Base-by-base conservation (phyloP, 2,888 invertebrate species). In the Pasiphila rectangulata region DNA sequence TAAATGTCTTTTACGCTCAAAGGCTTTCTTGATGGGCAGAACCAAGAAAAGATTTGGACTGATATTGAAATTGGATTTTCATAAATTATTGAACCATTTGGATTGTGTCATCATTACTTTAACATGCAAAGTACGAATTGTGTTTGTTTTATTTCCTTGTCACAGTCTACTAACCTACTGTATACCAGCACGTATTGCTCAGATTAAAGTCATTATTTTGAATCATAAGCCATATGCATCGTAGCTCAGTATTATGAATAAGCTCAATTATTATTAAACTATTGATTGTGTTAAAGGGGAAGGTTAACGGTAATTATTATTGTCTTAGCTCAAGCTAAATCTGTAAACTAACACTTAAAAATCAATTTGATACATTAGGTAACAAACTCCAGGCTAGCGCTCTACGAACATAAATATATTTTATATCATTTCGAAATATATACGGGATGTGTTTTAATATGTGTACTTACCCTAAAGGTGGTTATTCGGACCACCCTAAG, bases 341-440 rank as follows among this genome's bases (percentile, higher is more conserved):
- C 13, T 16, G 4, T 25, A 17, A 7, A 5, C 30, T 19, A 24
- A 19, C 37, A 36, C 25, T 4, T 13, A n/a, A 30, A 39, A n/a
- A n/a, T n/a, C n/a, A n/a, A 13, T 7, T 30, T 16, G 7, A n/a
- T 16, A n/a, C 1, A 15, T 69, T 61, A 52, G 51, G 64, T 61
- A 68, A 70, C 51, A 38, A 32, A 44, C 51, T 48, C 64, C 62
- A 67, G 67, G 67, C 52, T 51, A 51, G 19, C 45, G 9, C 37
- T 50, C 38, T 47, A 47, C 20, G 24, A 35, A 45, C 37, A 57
- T 54, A 66, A 67, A 64, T 60, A 51, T 55, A 42, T 55, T 46
- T 56, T 55, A 36, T 38, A 17, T 9, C 42, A 46, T 60, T 51
- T 55, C 27, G 55, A 55, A 58, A 60, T 60, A 32, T 56, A n/a